Percentiles rank a stretch among this genome's conserved stretches.
Conservation (phyloP, 2,113 vertebrate genomes). For the Laticauda laticaudata region DNA sequence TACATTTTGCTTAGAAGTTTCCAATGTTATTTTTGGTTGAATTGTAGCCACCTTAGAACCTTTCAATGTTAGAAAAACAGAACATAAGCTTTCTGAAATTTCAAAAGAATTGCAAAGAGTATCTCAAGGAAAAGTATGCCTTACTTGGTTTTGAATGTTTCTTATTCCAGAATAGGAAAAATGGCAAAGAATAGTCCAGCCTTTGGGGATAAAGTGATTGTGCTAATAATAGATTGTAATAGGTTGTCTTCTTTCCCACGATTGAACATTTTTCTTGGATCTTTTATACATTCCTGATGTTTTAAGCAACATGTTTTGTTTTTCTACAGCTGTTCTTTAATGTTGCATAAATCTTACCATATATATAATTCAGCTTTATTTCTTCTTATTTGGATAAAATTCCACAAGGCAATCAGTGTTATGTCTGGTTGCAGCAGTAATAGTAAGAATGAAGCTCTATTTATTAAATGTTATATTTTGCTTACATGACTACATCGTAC, state of each 20-base stretch:
- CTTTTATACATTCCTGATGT: constrained; percentile 8
- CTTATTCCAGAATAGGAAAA: not conserved
- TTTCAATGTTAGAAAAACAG: not conserved
- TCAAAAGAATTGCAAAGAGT: not conserved
- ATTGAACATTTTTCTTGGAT: constrained; percentile 21
- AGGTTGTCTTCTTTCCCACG: constrained; percentile 16
- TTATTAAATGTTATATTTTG: not conserved
- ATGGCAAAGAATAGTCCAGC: not conserved
- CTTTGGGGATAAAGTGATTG: constrained; percentile 8
- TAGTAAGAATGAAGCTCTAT: not conserved
- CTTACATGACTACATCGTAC: not conserved
- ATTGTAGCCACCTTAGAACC: not conserved
- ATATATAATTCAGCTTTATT: not conserved
- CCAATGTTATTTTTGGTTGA: not conserved
- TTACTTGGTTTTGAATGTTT: not conserved
- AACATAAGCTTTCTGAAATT: not conserved
- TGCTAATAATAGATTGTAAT: constrained; percentile 13
- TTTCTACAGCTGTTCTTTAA: not conserved
- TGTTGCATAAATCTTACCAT: not conserved
- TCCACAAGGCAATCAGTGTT: not conserved
- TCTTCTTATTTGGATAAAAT: not conserved
- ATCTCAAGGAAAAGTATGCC: not conserved
- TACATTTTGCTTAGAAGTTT: not conserved
- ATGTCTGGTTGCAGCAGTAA: not conserved
- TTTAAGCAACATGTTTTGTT: not conserved